Evolutionary conservation across 92 coral and sea anemone species (phyloP).

Genomic region (Umimayanthus kanabou): DNA sequence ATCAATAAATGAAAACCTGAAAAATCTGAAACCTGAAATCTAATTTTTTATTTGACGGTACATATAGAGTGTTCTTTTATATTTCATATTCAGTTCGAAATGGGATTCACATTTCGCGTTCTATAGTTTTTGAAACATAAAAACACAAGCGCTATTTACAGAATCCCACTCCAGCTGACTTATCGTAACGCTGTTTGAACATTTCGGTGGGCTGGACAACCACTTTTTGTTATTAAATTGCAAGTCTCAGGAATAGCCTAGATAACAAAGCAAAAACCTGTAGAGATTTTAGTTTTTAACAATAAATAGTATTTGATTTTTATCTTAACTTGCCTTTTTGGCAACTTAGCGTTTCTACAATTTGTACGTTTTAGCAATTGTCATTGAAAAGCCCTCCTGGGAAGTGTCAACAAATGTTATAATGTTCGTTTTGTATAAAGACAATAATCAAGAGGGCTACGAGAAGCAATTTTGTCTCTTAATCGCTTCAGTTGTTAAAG

Average conservation of each 20-base stretch:
- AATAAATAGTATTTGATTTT: no score
- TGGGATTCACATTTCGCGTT: not conserved
- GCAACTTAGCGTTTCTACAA: not conserved
- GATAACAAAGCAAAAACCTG: not conserved
- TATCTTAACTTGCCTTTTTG: not conserved
- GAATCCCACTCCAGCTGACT: not conserved
- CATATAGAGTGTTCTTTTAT: not conserved
- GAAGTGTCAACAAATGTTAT: not conserved
- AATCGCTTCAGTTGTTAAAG: not conserved
- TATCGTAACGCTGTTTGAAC: not conserved
- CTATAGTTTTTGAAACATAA: no score
- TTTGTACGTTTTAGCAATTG: not conserved
- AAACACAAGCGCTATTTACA: not conserved
- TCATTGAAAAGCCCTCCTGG: not conserved
- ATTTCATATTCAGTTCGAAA: not conserved
- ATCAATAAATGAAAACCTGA: no score
- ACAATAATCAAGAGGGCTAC: not conserved
- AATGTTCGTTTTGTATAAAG: not conserved
- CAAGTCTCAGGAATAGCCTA: no score
- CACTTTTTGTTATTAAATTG: no score
- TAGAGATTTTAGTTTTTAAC: no score
- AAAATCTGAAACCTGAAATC: no score
- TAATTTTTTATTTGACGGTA: not conserved
- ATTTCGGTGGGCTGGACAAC: no score
- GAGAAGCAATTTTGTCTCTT: not conserved